Evolutionary conservation across 2,888 invertebrate genomes (phyloP).

Genomic region (Acrobasis consociella): DNA sequence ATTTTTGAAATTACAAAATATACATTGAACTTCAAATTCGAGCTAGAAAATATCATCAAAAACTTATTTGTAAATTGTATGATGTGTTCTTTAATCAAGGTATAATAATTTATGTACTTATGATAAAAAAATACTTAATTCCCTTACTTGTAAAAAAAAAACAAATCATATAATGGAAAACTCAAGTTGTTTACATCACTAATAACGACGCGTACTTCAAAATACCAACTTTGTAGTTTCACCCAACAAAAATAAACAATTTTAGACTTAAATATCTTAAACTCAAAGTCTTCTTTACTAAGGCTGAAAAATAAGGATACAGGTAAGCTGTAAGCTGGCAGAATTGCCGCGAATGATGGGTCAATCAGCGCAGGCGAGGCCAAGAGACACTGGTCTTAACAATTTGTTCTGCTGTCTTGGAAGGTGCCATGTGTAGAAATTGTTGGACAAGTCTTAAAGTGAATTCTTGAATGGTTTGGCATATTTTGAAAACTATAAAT

Average conservation of each 20-base stretch:
- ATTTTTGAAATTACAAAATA: too few species aligned
- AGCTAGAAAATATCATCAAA: too few species aligned
- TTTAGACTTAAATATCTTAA: background rate
- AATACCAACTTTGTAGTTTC: slow-evolving; percentile 2
- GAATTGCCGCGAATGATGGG: slow-evolving; percentile 16
- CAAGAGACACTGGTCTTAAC: slow-evolving; percentile 8
- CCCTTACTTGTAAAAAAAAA: too few species aligned
- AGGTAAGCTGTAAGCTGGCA: slow-evolving; percentile 14
- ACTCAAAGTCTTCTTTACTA: background rate
- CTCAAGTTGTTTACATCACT: background rate
- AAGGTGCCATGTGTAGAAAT: slow-evolving; percentile 2
- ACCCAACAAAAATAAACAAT: background rate
- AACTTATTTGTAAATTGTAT: too few species aligned
- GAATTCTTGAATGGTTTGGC: background rate
- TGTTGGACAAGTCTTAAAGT: background rate
- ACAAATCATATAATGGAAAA: background rate
- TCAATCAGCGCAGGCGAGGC: slow-evolving; percentile 19
- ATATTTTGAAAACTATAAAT: too few species aligned
- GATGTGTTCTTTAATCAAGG: too few species aligned
- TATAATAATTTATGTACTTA: too few species aligned
- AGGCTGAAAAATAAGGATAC: background rate
- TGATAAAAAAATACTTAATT: too few species aligned
- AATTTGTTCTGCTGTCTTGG: slow-evolving; percentile 16
- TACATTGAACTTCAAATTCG: too few species aligned
- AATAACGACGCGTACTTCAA: slow-evolving; percentile 2